A percentile compares a stretch with the other conserved stretches of the same genome.
phyloP scores from a whole-genome alignment of 2,888 invertebrate species.

The Papilio protenor region DNA sequence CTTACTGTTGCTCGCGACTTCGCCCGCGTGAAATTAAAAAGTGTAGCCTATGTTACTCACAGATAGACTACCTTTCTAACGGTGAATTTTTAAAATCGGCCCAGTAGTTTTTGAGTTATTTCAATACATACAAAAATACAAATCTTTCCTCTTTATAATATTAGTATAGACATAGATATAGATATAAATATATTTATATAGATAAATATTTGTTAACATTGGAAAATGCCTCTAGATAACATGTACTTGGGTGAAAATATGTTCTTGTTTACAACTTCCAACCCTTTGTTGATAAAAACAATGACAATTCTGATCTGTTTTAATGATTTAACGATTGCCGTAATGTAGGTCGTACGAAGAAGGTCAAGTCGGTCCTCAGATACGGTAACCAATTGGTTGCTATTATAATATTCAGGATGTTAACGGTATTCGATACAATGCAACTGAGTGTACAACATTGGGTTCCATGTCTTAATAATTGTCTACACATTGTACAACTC shows the following conservation, averaged over 20 bases:
- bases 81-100: no score
- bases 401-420: neutral
- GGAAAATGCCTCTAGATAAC: slow-evolving; percentile 8
- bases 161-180: no score
- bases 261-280: slow-evolving; percentile 15
- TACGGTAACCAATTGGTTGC: neutral
- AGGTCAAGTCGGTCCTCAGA: slow-evolving; percentile 3
- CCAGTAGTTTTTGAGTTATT: no score
- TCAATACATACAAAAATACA: no score
- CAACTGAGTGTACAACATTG: neutral
- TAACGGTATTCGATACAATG: neutral
- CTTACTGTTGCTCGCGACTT: no score
- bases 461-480: neutral
- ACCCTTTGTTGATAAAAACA: slow-evolving; percentile 15
- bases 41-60: no score
- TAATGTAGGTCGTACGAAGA: slow-evolving; percentile 10
- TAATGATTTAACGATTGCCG: slow-evolving; percentile 7
- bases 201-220: slow-evolving; percentile 11
- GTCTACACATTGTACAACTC: no score
- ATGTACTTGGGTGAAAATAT: slow-evolving; percentile 7
- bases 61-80: no score
- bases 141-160: no score
- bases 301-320: slow-evolving; percentile 11
- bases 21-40: no score
- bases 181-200: no score